Percentiles rank a stretch among this genome's conserved stretches.
These are phyloP conservation scores for Lagocephalus sceleratus DNA, from an alignment of 2,797 vertebrate species.

Conservation along the genomic window DNA sequence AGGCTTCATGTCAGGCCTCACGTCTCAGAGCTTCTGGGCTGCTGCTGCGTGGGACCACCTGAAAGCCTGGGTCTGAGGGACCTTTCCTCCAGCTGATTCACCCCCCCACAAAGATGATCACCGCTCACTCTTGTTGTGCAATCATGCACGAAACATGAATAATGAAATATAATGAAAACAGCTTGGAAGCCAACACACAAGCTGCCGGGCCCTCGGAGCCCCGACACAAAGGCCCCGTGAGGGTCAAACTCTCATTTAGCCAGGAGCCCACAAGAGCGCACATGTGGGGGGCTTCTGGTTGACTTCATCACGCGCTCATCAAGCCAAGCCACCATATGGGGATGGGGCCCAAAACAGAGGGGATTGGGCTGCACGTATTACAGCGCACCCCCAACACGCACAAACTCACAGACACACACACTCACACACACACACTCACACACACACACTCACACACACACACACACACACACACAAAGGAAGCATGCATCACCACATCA, in stretches of 20 bases:
- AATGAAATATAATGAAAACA: conserved; percentile 73
- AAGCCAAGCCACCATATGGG: conserved; percentile 78
- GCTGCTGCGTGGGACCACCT: conserved; percentile 29
- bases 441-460: conserved; percentile 23
- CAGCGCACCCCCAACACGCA: conserved; percentile 1
- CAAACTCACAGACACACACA: not conserved
- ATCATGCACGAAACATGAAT: conserved; percentile 73
- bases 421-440: conserved; percentile 55
- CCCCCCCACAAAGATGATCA: conserved; percentile 54
- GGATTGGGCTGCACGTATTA: conserved; percentile 47
- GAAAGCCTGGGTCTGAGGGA: conserved; percentile 40
- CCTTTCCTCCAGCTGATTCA: conserved; percentile 46
- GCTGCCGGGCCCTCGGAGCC: conserved; percentile 56
- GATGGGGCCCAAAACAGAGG: conserved; percentile 73
- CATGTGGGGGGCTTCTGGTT: conserved; percentile 63
- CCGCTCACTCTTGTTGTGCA: conserved; percentile 52
- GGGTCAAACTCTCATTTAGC: conserved; percentile 62
- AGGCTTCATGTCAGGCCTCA: conserved; percentile 1
- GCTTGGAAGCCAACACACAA: conserved; percentile 63
- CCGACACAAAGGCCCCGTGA: conserved; percentile 36
- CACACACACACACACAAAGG: conserved; percentile 64
- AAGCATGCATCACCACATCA: conserved; percentile 71
- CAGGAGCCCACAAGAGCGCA: conserved; percentile 54
- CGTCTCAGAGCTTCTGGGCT: conserved; percentile 6
- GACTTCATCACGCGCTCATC: conserved; percentile 77